phyloP scores from a whole-genome alignment of 1,140 invertebrate species.

The Zaprionus gabonicus region DNA sequence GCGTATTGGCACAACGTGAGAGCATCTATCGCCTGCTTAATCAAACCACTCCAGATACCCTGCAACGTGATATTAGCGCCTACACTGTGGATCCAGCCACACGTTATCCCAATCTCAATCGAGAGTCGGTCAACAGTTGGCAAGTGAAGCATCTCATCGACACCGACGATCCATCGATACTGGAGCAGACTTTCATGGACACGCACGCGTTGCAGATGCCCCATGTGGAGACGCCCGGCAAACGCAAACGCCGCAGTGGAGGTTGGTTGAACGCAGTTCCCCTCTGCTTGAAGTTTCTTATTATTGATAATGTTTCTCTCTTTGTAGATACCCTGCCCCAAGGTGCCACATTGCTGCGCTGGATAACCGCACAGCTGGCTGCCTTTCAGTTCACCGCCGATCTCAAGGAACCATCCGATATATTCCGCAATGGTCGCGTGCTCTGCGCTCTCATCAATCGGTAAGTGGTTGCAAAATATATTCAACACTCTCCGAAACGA shows the following conservation, averaged over 20 bases:
- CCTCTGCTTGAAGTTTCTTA: neutral
- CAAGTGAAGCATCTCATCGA: conserved; percentile 88
- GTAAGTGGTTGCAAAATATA: conserved; percentile 36
- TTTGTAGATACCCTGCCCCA: conserved; percentile 67
- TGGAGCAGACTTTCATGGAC: conserved; percentile 86
- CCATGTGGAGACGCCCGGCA: conserved; percentile 68
- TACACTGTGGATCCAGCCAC: conserved; percentile 97
- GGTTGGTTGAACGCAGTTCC: conserved; percentile 42
- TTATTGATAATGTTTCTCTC: neutral
- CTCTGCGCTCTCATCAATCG: conserved; percentile 80
- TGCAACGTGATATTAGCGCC: conserved; percentile 93
- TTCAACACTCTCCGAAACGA: neutral
- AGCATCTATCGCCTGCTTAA: conserved; percentile 94
- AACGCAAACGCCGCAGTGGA: conserved; percentile 77
- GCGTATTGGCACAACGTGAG: conserved; percentile 97
- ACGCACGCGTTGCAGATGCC: conserved; percentile 67
- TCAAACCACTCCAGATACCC: conserved; percentile 98
- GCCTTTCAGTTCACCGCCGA: conserved; percentile 66
- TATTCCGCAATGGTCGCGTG: conserved; percentile 81
- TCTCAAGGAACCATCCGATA: conserved; percentile 78
- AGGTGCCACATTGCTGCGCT: conserved; percentile 67
- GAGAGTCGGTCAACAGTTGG: conserved; percentile 85
- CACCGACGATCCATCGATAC: conserved; percentile 87
- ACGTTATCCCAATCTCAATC: conserved; percentile 89
- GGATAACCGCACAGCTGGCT: conserved; percentile 77